Base-by-base conservation (phyloP, 2,797 vertebrate genomes). In the Diplodus puntazzo region DNA sequence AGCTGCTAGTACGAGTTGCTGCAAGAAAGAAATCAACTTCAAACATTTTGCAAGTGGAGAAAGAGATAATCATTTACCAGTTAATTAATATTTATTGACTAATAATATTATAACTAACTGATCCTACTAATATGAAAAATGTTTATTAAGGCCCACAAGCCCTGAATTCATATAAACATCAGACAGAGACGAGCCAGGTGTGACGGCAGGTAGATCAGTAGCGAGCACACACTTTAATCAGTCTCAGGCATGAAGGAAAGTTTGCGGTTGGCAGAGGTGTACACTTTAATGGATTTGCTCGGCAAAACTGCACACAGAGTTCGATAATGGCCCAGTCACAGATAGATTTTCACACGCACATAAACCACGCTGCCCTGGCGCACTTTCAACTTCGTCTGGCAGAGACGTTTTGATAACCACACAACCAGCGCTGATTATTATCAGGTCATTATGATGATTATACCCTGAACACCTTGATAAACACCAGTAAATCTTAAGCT, bases 401-500 rank as follows among this genome's bases (percentile, higher is more conserved):
- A 57, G 67, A 68, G 58, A 45, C 25, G 12, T 1, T 46, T 54
- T 20, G 18, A 27, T 9, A 55, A 66, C 73, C 67, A 27, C 30
- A 30, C 45, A 68, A 69, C 64, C 58, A 2, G 7, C 49, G 57
- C 59, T 30, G 57, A 69, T 81, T 55, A 60, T 78, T 46, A 77
- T 68, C 48, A 23, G 46, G 75, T 62, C 50, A 30, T 77, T 55
- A 62, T 52, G 69, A 57, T 70, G 50, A 87, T 82, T 85, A 78
- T 39, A 73, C 42, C 67, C 64, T 54, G 18, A 60, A 50, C 74
- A 46, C 69, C 30, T 69, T 45, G 59, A 43, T 67, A 81, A 91
- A 81, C 87, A 81, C 67, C 5, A 64, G 52, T 21, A 23, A 80
- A 79, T 60, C 65, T 60, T 42, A 62, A 69, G 72, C 72, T 83